Evolutionary conservation across 2,113 vertebrate genomes (phyloP), one percentile per base, ranked within the genome.

Genomic region (Triplophysa rosa): DNA sequence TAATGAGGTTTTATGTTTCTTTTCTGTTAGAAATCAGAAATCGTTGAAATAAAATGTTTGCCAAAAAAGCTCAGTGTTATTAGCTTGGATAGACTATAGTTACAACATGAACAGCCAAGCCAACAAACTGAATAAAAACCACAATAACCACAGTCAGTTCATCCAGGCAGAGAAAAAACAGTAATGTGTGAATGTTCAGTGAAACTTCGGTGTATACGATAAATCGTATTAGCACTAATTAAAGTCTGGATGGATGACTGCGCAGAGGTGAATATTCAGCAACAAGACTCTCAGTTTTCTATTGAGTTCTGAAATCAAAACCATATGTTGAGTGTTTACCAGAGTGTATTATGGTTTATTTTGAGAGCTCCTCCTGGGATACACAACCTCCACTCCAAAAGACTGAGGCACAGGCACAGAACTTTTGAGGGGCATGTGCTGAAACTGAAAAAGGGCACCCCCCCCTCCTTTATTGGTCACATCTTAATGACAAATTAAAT

Each of bases 291-390:
- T 59, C 40, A 67, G 85, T 82, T 71, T 79, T 86, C 61, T 42
- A 64, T 70, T 84, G 80, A 83, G 78, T 65, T 80, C 80, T 87
- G 82, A 83, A 88, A 91, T 85, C 62, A 80, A 84, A 70, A 87
- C 79, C 90, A 89, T 68, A 88, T 90, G 90, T 79, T 26, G 63
- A 67, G 23, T 64, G 21, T 71, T 75, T 81, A 65, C 2, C 77
- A 67, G 45, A 80, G 63, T 67, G 29, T 70, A 78, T 33, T 62
- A 68, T 63, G 75, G 24, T 67, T 82, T 66, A 68, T 62, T 67
- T 47, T 45, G 59, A 33, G 49, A 42, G 49, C 49, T 71, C 26
- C 54, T 33, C 14, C 10, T 72, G 75, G 63, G 40, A 76, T 70
- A 80, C 52, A 69, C 33, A 64, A 64, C 72, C 8, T n/a, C 8